Base-by-base conservation (phyloP, 2,888 invertebrate genomes). In the Amorpha juglandis region DNA sequence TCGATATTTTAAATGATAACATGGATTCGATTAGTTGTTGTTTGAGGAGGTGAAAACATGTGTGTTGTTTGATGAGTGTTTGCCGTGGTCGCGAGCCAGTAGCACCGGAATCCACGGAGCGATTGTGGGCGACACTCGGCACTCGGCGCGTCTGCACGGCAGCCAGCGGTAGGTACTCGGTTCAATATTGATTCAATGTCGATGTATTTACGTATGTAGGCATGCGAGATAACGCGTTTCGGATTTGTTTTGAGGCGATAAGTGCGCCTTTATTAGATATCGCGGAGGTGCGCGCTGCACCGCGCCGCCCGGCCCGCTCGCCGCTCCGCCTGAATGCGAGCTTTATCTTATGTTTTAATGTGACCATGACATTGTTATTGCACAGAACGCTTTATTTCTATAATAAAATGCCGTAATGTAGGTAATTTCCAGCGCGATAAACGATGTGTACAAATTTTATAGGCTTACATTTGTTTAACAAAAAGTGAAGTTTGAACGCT, bases 1-100 rank as follows among this genome's bases (percentile, higher is more conserved):
- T 93, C 92, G 91, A 93, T 93, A 92, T 90, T 92, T 88, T 91
- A 90, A 92, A 92, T 92, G 90, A 91, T 92, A 92, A 91, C 90
- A 92, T 91, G 92, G 87, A 90, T 92, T 92, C 88, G 91, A 91
- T 91, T 88, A 90, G 79, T 87, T 90, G 87, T 84, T 84, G 80
- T 86, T 84, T 84, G 76, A 85, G 86, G 88, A 89, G 87, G 85
- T 89, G 88, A 86, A 81, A 42, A 78, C 81, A 76, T 79, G 78
- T 79, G 77, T 78, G 71, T 81, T 87, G 84, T 73, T 67, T 50
- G 70, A 72, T 77, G 75, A 76, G 78, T 79, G 79, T 78, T 75
- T 74, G 76, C 78, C 74, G 75, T 78, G 77, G 73, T 73, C 69
- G 71, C 73, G 73, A 73, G 21, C 50, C 35, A 62, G 16, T 27